Percentiles rank a stretch among this genome's conserved stretches.
Conservation (phyloP, 2,113 vertebrate species). For the Mesembrinibis cayennensis region DNA sequence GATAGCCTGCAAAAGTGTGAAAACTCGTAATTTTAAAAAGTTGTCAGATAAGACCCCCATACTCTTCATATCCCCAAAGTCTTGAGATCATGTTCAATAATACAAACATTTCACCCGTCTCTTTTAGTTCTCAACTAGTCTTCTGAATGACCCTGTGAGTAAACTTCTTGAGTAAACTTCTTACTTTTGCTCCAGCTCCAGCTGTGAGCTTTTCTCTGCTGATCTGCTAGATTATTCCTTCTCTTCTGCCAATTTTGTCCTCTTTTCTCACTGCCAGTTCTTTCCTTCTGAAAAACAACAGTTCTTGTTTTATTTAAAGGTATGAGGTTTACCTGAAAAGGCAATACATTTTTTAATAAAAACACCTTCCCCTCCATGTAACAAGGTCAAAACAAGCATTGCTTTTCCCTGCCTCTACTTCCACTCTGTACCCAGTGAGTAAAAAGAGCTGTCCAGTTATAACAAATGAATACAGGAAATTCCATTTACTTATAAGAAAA, state of each 20-base stretch:
- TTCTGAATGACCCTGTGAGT: neutral
- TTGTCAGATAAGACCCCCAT: neutral
- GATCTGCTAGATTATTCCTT: neutral
- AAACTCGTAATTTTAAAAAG: neutral
- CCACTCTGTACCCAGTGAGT: neutral
- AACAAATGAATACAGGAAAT: neutral
- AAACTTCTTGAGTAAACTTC: neutral
- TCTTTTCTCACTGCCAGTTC: neutral
- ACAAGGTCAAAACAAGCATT: neutral
- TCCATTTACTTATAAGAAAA: neutral
- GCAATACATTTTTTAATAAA: neutral
- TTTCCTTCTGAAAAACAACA: neutral
- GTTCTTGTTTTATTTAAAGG: neutral
- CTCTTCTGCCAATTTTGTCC: neutral
- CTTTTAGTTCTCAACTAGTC: neutral
- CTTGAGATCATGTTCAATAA: neutral
- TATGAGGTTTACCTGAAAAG: neutral
- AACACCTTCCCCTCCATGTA: neutral
- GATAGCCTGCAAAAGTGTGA: neutral
- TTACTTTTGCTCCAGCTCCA: neutral
- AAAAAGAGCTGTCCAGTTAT: neutral
- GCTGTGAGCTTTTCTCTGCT: neutral
- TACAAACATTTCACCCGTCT: neutral
- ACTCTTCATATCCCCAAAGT: neutral
- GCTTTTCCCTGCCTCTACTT: neutral